Evolutionary conservation across 2,113 vertebrate genomes (phyloP), one percentile per base, ranked within the genome.

Genomic region (Python bivittatus): DNA sequence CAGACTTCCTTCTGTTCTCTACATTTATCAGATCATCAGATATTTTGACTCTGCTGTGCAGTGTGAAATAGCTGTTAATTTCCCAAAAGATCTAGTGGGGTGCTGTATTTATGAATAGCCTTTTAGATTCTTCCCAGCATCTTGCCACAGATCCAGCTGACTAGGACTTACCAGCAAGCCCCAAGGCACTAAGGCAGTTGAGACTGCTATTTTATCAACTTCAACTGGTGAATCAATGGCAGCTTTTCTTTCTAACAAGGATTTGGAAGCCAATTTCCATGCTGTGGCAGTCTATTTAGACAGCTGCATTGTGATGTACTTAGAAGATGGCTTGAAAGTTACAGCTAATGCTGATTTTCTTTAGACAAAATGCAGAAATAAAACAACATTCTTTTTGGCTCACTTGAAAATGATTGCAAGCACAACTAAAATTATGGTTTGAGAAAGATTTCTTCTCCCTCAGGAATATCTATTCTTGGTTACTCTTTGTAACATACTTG

Each of bases 1-100:
- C 91, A 93, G 86, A 87, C 58, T 58, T 60, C 92, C 91, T 93
- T 90, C 92, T 93, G 22, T 94, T 22, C 54, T 88, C 27, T n/a
- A 0, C 61, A 5, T 91, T 84, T 83, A 83, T 89, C 0, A 0
- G 87, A 23, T 95, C 86, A 94, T 79, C 54, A 20, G 42, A 0
- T 93, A 20, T 48, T 61, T 25, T 23, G 58, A 84, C 61, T 91
- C 29, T 27, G 3, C 0, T 94, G 15, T 42, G 64, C 25, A 85
- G 42, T 85, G 92, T 25, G 90, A 60, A 93, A 93, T 8, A 79
- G 38, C 33, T 88, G 10, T n/a, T 89, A 57, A 92, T 52, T 54
- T 92, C 27, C 53, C 56, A 61, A 60, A 58, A 84, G 68, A 61
- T 72, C 87, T 84, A n/a, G 56, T 48, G 23, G 29, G 1, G 11